A percentile compares a stretch with the other conserved stretches of the same genome.
Conservation (phyloP, 2,888 invertebrate species). For the Phaedon cochleariae region DNA sequence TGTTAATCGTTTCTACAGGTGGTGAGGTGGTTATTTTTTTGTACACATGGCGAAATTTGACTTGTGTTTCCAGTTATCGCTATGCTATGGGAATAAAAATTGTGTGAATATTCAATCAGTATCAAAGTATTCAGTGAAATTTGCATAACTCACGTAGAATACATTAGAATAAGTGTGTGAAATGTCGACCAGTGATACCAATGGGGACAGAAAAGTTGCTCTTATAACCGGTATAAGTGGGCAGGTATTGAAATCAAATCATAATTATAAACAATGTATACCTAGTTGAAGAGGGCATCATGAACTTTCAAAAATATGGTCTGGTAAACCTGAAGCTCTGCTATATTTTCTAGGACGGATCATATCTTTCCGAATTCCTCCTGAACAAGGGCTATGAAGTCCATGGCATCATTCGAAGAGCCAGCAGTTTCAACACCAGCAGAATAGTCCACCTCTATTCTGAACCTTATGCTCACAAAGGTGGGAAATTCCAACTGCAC, state of each 20-base stretch:
- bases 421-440: conserved; percentile 96
- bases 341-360: conserved; percentile 83
- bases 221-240: conserved; percentile 97
- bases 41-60: too few species aligned
- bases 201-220: conserved; percentile 72
- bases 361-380: conserved; percentile 94
- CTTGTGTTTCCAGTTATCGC: too few species aligned
- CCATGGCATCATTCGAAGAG: conserved; percentile 93
- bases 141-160: too few species aligned
- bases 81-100: too few species aligned
- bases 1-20: too few species aligned
- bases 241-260: conserved; percentile 72
- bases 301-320: conserved; percentile 40
- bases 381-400: conserved; percentile 92
- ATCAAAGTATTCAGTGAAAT: too few species aligned
- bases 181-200: conserved; percentile 23
- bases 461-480: conserved; percentile 88
- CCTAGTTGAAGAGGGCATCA: too few species aligned
- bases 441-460: conserved; percentile 96
- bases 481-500: conserved; percentile 89
- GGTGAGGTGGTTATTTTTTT: too few species aligned
- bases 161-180: not conserved
- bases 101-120: too few species aligned
- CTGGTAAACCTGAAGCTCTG: not conserved
- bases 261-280: too few species aligned